Percentiles rank a stretch among this genome's conserved stretches.
Evolutionary conservation across 1,140 invertebrate genomes (phyloP).

Genomic region (Ridgeia piscesae): DNA sequence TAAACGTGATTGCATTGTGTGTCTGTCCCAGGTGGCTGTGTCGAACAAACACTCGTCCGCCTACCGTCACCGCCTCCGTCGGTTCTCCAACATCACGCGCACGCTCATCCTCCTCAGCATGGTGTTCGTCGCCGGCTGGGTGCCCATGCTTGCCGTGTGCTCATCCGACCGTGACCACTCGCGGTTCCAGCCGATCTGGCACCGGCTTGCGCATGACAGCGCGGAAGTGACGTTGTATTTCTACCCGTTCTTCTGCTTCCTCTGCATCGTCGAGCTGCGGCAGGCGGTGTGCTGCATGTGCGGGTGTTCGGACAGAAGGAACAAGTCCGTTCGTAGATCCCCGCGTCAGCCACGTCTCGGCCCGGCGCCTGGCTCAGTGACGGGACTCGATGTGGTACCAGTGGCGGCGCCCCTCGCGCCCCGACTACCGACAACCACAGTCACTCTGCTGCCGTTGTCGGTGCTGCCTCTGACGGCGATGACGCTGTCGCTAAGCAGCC

Average conservation of each 20-base stretch:
- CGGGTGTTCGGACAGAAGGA: neutral
- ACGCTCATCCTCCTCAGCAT: neutral
- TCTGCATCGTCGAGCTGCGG: neutral
- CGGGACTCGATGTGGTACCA: no score
- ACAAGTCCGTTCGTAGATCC: neutral
- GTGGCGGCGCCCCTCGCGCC: no score
- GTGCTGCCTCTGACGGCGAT: neutral
- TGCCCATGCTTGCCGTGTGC: neutral
- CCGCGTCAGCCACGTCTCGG: neutral
- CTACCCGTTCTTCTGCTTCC: neutral
- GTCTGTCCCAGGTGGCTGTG: neutral
- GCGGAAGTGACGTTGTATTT: neutral
- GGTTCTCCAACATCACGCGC: neutral
- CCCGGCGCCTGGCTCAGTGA: neutral
- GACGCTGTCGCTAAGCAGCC: neutral
- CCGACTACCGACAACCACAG: no score
- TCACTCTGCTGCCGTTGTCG: no score
- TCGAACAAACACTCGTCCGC: neutral
- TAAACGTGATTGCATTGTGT: no score
- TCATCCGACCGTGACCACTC: neutral
- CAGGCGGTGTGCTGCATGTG: neutral
- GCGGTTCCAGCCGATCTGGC: neutral
- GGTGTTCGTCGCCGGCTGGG: neutral
- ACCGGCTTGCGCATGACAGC: neutral
- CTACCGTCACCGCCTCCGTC: neutral